Evolutionary conservation across 2,888 invertebrate species (phyloP).

Genomic region (Mamestra brassicae): DNA sequence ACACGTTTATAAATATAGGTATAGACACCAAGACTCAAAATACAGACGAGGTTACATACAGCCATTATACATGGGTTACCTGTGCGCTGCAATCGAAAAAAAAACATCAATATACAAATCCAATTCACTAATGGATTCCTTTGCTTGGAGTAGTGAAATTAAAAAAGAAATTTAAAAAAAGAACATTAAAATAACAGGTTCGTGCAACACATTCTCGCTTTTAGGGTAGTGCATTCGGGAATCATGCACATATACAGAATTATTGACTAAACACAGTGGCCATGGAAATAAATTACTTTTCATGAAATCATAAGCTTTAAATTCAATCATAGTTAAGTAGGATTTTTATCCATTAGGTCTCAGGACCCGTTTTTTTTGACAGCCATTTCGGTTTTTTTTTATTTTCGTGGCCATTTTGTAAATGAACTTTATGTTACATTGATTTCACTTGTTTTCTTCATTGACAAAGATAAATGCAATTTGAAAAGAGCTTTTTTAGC

Average conservation of each 20-base stretch:
- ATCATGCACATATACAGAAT: conserved; percentile 86
- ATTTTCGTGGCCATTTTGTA: conserved; percentile 60
- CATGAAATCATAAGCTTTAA: background rate
- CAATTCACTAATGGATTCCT: conserved; percentile 87
- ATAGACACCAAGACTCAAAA: conserved; percentile 60
- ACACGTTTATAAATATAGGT: conserved; percentile 39
- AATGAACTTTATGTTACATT: conserved; percentile 45
- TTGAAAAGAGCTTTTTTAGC: background rate
- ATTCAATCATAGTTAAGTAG: conserved; percentile 1
- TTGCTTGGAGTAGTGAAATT: conserved; percentile 80
- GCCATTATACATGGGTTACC: conserved; percentile 62
- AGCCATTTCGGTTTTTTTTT: background rate
- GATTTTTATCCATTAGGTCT: background rate
- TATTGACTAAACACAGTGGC: conserved; percentile 69
- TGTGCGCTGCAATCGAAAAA: conserved; percentile 67
- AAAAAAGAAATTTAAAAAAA: conserved; percentile 77
- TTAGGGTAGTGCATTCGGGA: conserved; percentile 88
- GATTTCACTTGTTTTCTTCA: background rate
- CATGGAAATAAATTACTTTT: conserved; percentile 67
- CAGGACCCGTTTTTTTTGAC: background rate
- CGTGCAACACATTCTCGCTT: conserved; percentile 89
- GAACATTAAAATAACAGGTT: conserved; percentile 79
- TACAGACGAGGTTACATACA: conserved; percentile 59
- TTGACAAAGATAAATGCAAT: background rate
- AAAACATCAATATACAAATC: conserved; percentile 78